These are phyloP conservation scores for Drosophila saltans DNA, from an alignment of 1,140 invertebrate species.

Conservation along the genomic window DNA sequence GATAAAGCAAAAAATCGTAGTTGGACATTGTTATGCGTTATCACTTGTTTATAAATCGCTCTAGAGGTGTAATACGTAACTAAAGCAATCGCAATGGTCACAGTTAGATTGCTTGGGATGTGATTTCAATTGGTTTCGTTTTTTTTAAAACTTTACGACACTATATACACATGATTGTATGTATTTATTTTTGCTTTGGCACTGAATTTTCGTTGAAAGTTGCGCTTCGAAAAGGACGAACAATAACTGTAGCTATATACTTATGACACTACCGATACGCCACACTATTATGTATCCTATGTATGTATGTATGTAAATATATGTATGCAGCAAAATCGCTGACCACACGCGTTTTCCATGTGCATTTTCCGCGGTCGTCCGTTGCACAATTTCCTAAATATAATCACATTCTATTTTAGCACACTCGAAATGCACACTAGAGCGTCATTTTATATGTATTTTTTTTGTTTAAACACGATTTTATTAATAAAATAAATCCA, in stretches of 20 bases:
- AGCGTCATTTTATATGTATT: not conserved
- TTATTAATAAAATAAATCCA: no score
- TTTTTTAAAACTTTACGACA: not conserved
- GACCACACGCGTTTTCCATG: conserved; percentile 65
- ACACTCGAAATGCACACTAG: conserved; percentile 3
- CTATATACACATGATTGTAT: not conserved
- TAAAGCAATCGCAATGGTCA: conserved; percentile 29
- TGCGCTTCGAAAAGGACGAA: conserved; percentile 12
- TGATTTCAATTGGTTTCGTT: conserved; percentile 16
- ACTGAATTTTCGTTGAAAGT: conserved; percentile 33
- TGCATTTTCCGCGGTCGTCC: conserved; percentile 44
- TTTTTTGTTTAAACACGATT: not conserved
- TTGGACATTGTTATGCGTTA: conserved; percentile 64
- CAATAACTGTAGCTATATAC: conserved; percentile 15
- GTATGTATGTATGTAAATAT: conserved; percentile 46
- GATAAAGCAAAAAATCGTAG: conserved; percentile 64
- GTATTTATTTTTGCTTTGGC: conserved; percentile 33
- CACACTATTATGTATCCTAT: conserved; percentile 45
- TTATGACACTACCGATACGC: conserved; percentile 21
- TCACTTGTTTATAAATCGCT: conserved; percentile 42
- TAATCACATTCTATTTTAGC: not conserved
- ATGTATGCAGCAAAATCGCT: conserved; percentile 52
- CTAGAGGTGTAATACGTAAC: conserved; percentile 63
- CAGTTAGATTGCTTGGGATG: conserved; percentile 19
- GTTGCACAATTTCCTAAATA: not conserved